These are phyloP conservation scores for Epinephelus coioides DNA, from an alignment of 2,797 vertebrate genomes.

Conservation along the genomic window DNA sequence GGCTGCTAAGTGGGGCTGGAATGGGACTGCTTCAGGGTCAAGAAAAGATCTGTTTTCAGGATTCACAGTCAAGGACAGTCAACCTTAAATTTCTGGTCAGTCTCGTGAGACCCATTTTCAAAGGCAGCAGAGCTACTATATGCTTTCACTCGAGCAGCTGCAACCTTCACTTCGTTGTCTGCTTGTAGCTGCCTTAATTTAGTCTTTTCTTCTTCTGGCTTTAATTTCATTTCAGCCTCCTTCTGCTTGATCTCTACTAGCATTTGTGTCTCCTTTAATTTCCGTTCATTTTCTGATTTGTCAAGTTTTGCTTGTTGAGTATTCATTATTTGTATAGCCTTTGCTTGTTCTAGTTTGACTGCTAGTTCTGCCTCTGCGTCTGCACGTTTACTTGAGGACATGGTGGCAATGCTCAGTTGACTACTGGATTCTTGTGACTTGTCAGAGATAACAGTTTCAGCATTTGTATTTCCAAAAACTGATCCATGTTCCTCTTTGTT, in stretches of 20 bases:
- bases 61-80: background rate
- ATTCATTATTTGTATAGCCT: slow-evolving; percentile 22
- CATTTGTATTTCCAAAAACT: slow-evolving; percentile 49
- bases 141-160: slow-evolving; percentile 13
- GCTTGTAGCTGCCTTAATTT: background rate
- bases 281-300: slow-evolving; percentile 52
- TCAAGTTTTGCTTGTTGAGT: slow-evolving; percentile 22
- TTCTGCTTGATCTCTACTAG: slow-evolving; percentile 13
- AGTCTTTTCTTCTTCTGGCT: slow-evolving; percentile 24
- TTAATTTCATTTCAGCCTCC: slow-evolving; percentile 16
- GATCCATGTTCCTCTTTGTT: slow-evolving; percentile 50
- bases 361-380: slow-evolving; percentile 47
- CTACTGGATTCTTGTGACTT: background rate
- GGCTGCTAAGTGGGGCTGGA: background rate
- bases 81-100: background rate
- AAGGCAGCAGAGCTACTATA: slow-evolving; percentile 6
- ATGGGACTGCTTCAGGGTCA: background rate
- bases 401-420: background rate
- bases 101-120: background rate
- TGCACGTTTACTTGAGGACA: slow-evolving; percentile 1
- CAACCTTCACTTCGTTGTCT: slow-evolving; percentile 28
- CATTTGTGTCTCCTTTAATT: slow-evolving; percentile 14
- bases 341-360: slow-evolving; percentile 43
- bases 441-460: slow-evolving; percentile 27
- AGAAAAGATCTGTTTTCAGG: background rate